Evolutionary conservation across 2,113 vertebrate genomes (phyloP).

Genomic region (Murina feae): DNA sequence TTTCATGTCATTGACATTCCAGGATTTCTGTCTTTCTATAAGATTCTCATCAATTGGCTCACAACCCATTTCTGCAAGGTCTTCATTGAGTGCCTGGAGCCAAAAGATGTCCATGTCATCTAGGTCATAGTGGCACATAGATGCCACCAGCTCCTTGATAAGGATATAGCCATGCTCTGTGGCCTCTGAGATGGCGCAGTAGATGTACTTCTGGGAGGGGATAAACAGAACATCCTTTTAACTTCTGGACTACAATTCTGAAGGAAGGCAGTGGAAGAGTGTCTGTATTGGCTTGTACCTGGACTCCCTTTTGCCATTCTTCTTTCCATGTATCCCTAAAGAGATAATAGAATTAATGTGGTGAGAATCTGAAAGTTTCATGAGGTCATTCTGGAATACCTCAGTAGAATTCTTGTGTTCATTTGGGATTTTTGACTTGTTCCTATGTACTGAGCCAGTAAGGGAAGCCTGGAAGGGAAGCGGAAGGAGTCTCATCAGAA

Average conservation of each 20-base stretch:
- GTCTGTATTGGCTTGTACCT: slow-evolving; percentile 93
- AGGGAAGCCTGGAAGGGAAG: no score
- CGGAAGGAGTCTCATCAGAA: background rate
- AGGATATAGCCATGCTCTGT: slow-evolving; percentile 91
- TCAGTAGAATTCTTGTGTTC: slow-evolving; percentile 56
- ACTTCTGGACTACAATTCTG: slow-evolving; percentile 90
- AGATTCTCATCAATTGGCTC: slow-evolving; percentile 89
- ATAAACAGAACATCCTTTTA: slow-evolving; percentile 88
- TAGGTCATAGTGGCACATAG: slow-evolving; percentile 95
- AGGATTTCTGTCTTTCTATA: slow-evolving; percentile 84
- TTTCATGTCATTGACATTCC: slow-evolving; percentile 92
- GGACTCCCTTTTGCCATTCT: slow-evolving; percentile 98
- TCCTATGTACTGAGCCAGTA: background rate
- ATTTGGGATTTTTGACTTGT: background rate
- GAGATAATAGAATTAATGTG: slow-evolving; percentile 93
- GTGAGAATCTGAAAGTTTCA: slow-evolving; percentile 97
- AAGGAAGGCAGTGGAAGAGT: slow-evolving; percentile 90
- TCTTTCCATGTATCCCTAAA: slow-evolving; percentile 95
- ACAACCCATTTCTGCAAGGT: slow-evolving; percentile 89
- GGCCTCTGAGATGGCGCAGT: slow-evolving; percentile 87
- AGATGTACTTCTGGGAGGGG: slow-evolving; percentile 91
- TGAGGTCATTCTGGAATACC: slow-evolving; percentile 99
- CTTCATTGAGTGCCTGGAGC: slow-evolving; percentile 90
- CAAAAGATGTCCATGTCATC: slow-evolving; percentile 95
- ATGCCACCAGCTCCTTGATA: slow-evolving; percentile 92